These are phyloP conservation scores for Melanotaenia duboulayi DNA, from an alignment of 2,113 vertebrate genomes.

Conservation along the genomic window DNA sequence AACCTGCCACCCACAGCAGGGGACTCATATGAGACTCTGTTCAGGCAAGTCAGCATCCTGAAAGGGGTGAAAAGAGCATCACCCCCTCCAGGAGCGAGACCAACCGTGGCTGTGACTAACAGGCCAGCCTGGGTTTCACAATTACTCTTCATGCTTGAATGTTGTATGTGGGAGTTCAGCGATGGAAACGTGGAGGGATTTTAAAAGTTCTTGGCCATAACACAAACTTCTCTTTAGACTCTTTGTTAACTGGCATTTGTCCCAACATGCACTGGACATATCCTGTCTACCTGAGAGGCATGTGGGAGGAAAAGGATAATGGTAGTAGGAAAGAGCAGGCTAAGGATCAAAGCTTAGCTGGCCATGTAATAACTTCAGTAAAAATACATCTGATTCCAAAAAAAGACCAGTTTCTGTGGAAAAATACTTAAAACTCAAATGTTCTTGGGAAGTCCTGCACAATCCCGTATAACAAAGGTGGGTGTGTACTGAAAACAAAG, in stretches of 20 bases:
- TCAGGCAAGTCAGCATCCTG: constrained; percentile 9
- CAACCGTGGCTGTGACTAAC: constrained; percentile 43
- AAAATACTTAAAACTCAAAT: not conserved
- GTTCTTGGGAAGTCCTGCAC: not conserved
- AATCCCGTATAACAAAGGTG: not conserved
- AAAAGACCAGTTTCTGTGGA: not conserved
- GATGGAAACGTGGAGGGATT: constrained; percentile 4
- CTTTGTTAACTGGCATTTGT: not conserved
- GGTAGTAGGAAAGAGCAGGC: not conserved
- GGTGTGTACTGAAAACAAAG: no score
- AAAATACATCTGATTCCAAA: not conserved
- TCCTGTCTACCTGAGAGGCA: not conserved
- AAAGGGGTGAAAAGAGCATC: not conserved
- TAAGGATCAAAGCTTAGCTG: not conserved
- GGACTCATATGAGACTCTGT: not conserved
- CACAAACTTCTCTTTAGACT: not conserved
- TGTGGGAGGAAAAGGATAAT: not conserved
- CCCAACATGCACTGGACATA: not conserved
- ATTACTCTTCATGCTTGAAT: constrained; percentile 7
- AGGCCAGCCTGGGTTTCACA: constrained; percentile 26
- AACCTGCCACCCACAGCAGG: no score
- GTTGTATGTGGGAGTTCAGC: constrained; percentile 12
- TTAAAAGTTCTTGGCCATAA: constrained; percentile 23
- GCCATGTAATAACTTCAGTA: not conserved
- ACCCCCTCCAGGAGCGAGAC: constrained; percentile 15